Evolutionary conservation across 64 coral and sea anemone species (phyloP), one percentile per base, ranked within the genome.

Genomic region (Actinia equina): DNA sequence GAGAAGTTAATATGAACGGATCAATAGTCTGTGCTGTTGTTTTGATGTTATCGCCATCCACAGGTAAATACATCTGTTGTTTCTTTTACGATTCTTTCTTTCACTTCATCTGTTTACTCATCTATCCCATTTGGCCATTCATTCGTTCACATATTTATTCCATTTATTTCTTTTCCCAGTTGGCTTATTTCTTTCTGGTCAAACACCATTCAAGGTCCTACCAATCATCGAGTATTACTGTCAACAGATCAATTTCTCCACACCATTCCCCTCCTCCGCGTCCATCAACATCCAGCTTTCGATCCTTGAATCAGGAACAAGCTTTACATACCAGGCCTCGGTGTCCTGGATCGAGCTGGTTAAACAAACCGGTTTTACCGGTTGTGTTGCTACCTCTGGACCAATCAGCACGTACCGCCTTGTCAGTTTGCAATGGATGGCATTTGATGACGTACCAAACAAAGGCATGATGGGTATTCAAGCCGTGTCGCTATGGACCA

Each of bases 301-400:
- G 17, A 63, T 85, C 26, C 59, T 17, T 23, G n/a, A 85, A 60
- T 78, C 88, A 30, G 86, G 80, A 37, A 3, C 81, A 10, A 84
- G 77, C 15, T 77, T 85, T 5, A 85, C 90, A 7, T 95, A 95
- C 53, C 71, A 95, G 59, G 86, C 90, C 4, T 90, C 90, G 17
- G 90, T 95, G 26, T 70, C 94, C 84, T 95, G 94, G 94, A 83
- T 95, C 18, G 94, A 95, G 90, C 67, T 86, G 42, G 87, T 95
- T 23, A 52, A 87, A 0, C 61, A 46, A 30, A 55, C 45, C 43
- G 91, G 91, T 30, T 95, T 95, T 76, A 89, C 94, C 19, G 88
- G 62, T 17, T 95, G 94, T 58, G 94, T 95, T 64, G 77, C 87
- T 11, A 86, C 88, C 26, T 89, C 94, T 20, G 94, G 94, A 43